These are phyloP conservation scores for Syrmaticus mikado DNA, from an alignment of 2,113 vertebrate genomes.

Conservation along the genomic window DNA sequence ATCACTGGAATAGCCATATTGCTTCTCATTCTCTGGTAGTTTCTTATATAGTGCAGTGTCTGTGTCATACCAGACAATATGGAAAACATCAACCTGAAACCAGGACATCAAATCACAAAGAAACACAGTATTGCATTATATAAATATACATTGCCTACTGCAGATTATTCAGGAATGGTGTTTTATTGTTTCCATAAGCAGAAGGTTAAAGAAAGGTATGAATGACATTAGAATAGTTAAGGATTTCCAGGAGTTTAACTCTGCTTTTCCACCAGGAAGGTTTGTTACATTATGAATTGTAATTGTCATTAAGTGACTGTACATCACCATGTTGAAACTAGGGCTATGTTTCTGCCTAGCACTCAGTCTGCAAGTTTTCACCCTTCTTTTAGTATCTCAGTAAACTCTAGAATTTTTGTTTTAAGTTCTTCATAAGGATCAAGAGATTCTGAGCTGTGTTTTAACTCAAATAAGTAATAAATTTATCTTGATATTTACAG, in stretches of 20 bases:
- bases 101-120: neutral
- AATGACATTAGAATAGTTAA: neutral
- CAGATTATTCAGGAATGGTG: neutral
- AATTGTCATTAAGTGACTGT: neutral
- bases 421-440: neutral
- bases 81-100: neutral
- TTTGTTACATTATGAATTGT: fast-evolving
- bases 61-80: neutral
- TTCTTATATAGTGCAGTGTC: neutral
- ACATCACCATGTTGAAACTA: neutral
- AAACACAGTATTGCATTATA: neutral
- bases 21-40: neutral
- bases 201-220: neutral
- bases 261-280: neutral
- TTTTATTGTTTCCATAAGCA: neutral
- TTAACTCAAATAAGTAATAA: neutral
- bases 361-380: neutral
- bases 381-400: neutral
- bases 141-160: fast-evolving
- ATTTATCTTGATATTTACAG: neutral
- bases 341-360: neutral
- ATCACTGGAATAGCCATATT: too few relatives aligned
- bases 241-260: neutral
- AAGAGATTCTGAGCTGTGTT: neutral
- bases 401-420: neutral